Base-by-base conservation (phyloP, 2,888 invertebrate genomes). In the Camponotus fellah region DNA sequence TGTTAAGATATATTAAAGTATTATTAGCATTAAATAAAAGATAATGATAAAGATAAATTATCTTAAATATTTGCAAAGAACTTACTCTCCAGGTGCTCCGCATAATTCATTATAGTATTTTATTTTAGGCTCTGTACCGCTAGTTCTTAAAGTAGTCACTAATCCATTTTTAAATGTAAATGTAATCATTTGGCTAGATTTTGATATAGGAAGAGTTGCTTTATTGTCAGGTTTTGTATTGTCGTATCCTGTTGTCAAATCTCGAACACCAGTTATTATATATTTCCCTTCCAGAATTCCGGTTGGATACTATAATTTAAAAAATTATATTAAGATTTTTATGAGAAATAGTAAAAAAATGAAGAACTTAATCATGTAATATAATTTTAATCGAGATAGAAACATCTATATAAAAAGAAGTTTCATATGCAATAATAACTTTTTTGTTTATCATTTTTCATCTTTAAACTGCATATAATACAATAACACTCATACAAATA, bases 121-220 rank as follows among this genome's bases (percentile, higher is more conserved):
- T 92, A 99, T 97, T 95, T 99, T 99, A 62, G 99, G 99, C 95
- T 99, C 99, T 0, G 99, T 99, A 66, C 99, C 99, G 94, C 99
- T 99, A 0, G 99, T 99, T 88, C 99, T 96, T 49, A 99, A 95
- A 0, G 99, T 99, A 1, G 98, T 96, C 10, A 97, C 97, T 87
- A 98, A 96, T 0, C 99, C 99, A 95, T 98, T 98, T 76, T 96
- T 95, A 95, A 99, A 99, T 10, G 96, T 97, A 95, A 99, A 99
- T 12, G 99, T 99, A 76, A 99, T 97, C 99, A 99, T 99, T 95
- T 99, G 97, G 87, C 95, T 96, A 86, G 96, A 96, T 86, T 96
- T 95, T 17, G 97, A 97, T 6, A 96, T 96, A 75, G 97, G 97
- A 49, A 97, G 94, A 86, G 96, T 95, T 0, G 98, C 97, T 92